These are phyloP conservation scores for Macrostomum lignano DNA, from an alignment of 1,140 invertebrate species.

Conservation along the genomic window DNA sequence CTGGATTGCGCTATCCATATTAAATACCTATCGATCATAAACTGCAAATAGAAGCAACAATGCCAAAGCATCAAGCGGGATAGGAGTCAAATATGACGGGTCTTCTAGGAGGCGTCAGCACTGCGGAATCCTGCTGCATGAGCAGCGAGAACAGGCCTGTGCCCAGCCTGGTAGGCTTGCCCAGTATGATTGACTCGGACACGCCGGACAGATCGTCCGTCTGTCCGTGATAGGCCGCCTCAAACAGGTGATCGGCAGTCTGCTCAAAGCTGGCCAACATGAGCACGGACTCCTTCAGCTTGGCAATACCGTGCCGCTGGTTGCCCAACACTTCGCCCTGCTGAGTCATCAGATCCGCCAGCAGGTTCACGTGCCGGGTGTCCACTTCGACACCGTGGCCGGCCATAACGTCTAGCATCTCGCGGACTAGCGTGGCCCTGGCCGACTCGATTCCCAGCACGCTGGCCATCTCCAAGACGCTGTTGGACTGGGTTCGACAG, in stretches of 20 bases:
- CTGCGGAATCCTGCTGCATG: too few relatives aligned
- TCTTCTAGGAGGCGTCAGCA: too few relatives aligned
- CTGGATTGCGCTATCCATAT: too few relatives aligned
- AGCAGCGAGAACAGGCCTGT: too few relatives aligned
- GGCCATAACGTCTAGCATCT: slow-evolving; percentile 84
- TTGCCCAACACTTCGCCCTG: slow-evolving; percentile 77
- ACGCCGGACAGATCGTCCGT: slow-evolving; percentile 50
- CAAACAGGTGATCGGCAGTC: slow-evolving; percentile 88
- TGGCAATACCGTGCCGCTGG: slow-evolving; percentile 67
- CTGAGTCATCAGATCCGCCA: slow-evolving; percentile 84
- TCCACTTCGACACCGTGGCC: slow-evolving; percentile 92
- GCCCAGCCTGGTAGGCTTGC: too few relatives aligned
- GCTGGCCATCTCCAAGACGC: slow-evolving; percentile 53
- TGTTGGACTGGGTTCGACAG: slow-evolving; percentile 52
- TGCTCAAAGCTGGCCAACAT: slow-evolving; percentile 97
- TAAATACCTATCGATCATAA: too few relatives aligned
- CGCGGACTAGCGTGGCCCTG: slow-evolving; percentile 62
- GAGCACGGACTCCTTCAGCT: slow-evolving; percentile 93
- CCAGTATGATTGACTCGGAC: too few relatives aligned
- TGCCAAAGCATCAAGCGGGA: too few relatives aligned
- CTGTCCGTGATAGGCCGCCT: slow-evolving; percentile 91
- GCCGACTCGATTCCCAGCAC: slow-evolving; percentile 74
- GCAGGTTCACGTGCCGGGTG: slow-evolving; percentile 69
- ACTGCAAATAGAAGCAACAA: too few relatives aligned
- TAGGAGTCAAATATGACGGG: too few relatives aligned